A percentile compares a stretch with the other conserved stretches of the same genome.
These are phyloP conservation scores for Eublepharis macularius DNA, from an alignment of 2,113 vertebrate genomes.

Conservation along the genomic window DNA sequence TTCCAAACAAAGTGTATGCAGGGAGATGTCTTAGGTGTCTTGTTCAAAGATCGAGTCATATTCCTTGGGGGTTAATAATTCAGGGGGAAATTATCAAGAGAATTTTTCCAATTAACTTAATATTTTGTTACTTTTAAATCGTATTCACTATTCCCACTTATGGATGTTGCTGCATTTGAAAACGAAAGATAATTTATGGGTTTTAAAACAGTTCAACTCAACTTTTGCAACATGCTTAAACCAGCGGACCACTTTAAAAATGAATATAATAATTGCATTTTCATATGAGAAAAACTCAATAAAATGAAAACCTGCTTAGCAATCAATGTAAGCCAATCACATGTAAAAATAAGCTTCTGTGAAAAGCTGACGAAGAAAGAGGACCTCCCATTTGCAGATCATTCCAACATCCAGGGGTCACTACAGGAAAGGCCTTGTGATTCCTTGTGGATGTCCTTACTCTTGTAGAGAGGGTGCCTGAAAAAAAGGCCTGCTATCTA, in stretches of 20 bases:
- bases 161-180: neutral
- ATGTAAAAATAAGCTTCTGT: neutral
- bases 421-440: neutral
- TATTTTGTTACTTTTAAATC: neutral
- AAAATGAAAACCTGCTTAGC: neutral
- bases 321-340: neutral
- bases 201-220: neutral
- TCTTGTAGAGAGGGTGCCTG: no score
- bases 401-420: neutral
- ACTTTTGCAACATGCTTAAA: neutral
- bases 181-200: neutral
- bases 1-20: neutral
- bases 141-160: neutral
- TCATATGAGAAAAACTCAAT: neutral
- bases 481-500: no score
- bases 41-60: neutral
- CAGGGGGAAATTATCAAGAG: neutral
- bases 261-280: neutral
- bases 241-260: neutral
- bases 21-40: neutral
- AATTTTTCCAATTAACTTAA: neutral
- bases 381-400: neutral
- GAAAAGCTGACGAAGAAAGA: neutral
- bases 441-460: no score
- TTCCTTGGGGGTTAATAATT: neutral